A percentile compares a stretch with the other conserved stretches of the same genome.
Evolutionary conservation across 1,140 invertebrate genomes (phyloP).

Genomic region (Acromyrmex heyeri): DNA sequence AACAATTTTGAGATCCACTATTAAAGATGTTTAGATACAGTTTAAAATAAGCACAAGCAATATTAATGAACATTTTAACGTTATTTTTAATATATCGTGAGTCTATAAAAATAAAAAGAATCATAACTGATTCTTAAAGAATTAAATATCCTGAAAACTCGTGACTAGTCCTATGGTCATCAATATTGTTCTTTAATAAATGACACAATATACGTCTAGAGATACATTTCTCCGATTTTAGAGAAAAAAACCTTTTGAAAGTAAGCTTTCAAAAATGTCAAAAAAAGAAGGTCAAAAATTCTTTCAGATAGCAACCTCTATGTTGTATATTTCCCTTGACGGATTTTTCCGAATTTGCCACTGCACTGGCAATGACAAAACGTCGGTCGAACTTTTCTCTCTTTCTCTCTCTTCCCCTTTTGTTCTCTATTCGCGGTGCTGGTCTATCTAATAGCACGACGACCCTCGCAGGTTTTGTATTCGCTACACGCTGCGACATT

Average conservation of each 20-base stretch:
- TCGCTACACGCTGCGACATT: constrained; percentile 75
- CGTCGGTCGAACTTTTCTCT: constrained; percentile 20
- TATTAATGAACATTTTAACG: neutral
- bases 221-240: neutral
- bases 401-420: constrained; percentile 4
- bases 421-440: neutral
- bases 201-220: neutral
- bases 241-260: neutral
- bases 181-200: neutral
- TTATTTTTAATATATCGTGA: neutral
- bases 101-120: neutral
- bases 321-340: neutral
- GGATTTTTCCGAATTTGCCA: constrained; percentile 37
- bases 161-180: neutral
- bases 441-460: constrained; percentile 33
- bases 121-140: neutral
- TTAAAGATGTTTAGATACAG: neutral
- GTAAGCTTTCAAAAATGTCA: neutral
- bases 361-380: neutral
- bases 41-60: neutral
- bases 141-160: neutral
- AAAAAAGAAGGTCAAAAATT: neutral
- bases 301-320: neutral
- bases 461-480: constrained; percentile 73
- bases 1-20: too few species aligned